Percentiles rank a stretch among this genome's conserved stretches.
Evolutionary conservation across 2,888 invertebrate genomes (phyloP).

Genomic region (Drymonia ruficornis): DNA sequence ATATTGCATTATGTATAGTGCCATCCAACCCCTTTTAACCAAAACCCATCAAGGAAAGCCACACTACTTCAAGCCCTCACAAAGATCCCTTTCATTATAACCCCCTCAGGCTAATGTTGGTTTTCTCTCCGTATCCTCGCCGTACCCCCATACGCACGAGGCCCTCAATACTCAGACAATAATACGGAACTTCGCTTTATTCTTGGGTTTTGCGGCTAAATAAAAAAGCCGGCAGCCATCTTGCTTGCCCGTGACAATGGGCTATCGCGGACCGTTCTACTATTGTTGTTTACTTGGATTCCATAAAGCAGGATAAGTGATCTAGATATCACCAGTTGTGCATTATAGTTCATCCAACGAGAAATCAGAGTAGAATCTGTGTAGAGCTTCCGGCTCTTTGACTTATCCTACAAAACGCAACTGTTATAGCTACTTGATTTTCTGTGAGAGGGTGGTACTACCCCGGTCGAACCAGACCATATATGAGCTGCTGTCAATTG

Average conservation of each 20-base stretch:
- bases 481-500: too few relatives aligned
- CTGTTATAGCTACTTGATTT: too few relatives aligned
- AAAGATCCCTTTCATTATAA: not conserved
- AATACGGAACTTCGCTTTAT: conserved; percentile 29
- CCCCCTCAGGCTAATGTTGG: conserved; percentile 5
- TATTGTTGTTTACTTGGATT: conserved; percentile 30
- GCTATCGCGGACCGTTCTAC: conserved; percentile 28
- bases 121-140: conserved; percentile 9
- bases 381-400: too few relatives aligned
- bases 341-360: not conserved
- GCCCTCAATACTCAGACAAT: conserved; percentile 34
- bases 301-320: conserved; percentile 18
- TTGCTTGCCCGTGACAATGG: conserved; percentile 45
- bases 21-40: not conserved
- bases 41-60: not conserved
- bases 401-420: too few relatives aligned
- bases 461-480: too few relatives aligned
- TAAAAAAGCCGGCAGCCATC: conserved; percentile 39
- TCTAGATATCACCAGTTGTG: too few relatives aligned
- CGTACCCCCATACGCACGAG: conserved; percentile 21
- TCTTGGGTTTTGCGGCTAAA: conserved; percentile 38
- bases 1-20: not conserved
- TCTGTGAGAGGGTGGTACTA: too few relatives aligned
- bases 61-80: not conserved
- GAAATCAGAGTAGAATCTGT: too few relatives aligned